These are phyloP conservation scores for Leptodactylus fallax DNA, from an alignment of 2,797 vertebrate species.

Conservation along the genomic window DNA sequence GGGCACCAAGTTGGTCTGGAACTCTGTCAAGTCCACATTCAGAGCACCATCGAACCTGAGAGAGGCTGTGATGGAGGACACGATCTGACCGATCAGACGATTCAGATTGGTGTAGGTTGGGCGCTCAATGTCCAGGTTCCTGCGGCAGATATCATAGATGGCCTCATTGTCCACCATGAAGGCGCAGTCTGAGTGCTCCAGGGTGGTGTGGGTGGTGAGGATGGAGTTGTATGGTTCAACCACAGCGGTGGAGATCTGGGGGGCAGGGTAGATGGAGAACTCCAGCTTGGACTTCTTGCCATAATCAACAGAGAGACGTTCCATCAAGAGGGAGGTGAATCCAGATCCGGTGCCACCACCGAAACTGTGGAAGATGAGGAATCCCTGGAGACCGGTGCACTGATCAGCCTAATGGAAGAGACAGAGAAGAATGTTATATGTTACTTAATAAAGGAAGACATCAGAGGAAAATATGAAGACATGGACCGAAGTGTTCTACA, in stretches of 20 bases:
- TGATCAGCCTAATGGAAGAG: constrained; percentile 63
- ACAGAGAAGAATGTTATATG: constrained; percentile 28
- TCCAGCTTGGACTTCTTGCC: constrained; percentile 78
- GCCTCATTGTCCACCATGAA: constrained; percentile 83
- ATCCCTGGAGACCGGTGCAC: constrained; percentile 68
- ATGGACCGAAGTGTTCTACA: neutral
- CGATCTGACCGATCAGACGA: constrained; percentile 79
- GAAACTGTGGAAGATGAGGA: constrained; percentile 71
- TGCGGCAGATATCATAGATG: constrained; percentile 78
- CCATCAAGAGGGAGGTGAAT: constrained; percentile 85
- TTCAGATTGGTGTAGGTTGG: constrained; percentile 83
- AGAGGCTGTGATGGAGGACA: constrained; percentile 83
- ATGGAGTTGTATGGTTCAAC: neutral
- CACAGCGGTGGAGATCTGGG: constrained; percentile 78
- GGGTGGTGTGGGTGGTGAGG: constrained; percentile 18
- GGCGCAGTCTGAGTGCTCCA: constrained; percentile 74
- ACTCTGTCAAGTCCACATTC: constrained; percentile 77
- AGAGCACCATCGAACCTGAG: constrained; percentile 81
- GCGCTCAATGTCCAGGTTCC: constrained; percentile 83
- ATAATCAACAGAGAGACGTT: constrained; percentile 83
- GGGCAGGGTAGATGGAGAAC: constrained; percentile 77
- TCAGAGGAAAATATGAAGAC: neutral
- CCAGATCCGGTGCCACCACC: constrained; percentile 84
- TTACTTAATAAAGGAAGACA: neutral
- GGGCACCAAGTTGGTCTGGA: constrained; percentile 81